Evolutionary conservation across 30 jellyfish, hydroid and myxozoan genomes (phyloP).

Genomic region (Euphysa ruthae): DNA sequence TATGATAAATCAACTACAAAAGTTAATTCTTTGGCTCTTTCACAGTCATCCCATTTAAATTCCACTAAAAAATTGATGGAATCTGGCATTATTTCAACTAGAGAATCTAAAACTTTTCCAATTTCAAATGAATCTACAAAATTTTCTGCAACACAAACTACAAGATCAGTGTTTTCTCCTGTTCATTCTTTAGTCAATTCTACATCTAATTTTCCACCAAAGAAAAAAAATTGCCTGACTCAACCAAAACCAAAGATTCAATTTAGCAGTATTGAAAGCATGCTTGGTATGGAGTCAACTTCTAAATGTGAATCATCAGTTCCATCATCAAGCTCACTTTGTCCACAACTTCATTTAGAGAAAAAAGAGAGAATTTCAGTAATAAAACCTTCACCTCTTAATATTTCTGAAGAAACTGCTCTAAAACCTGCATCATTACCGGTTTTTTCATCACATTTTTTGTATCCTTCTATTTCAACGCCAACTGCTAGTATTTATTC

Average conservation of each 20-base stretch:
- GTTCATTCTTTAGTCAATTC: too few species aligned
- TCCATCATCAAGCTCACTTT: neutral
- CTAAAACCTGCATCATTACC: neutral
- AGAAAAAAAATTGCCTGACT: neutral
- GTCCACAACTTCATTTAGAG: constrained; percentile 12
- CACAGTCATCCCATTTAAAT: neutral
- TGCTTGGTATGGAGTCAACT: constrained; percentile 18
- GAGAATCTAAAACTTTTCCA: too few species aligned
- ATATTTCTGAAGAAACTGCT: neutral
- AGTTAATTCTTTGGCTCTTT: neutral
- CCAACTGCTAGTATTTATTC: too few species aligned
- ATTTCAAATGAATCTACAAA: too few species aligned
- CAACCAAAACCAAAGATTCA: constrained; percentile 10
- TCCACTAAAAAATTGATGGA: too few species aligned
- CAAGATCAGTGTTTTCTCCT: too few species aligned
- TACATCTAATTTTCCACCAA: neutral
- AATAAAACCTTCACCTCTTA: constrained; percentile 10
- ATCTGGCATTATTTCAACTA: too few species aligned
- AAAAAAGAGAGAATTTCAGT: constrained; percentile 24
- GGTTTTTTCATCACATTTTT: neutral
- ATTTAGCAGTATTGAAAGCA: constrained; percentile 24
- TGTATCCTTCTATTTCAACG: too few species aligned
- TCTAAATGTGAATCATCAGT: neutral
- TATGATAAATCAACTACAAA: neutral
- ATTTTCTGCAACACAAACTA: neutral